phyloP scores from a whole-genome alignment of 2,113 vertebrate genomes.

The Collichthys lucidus region DNA sequence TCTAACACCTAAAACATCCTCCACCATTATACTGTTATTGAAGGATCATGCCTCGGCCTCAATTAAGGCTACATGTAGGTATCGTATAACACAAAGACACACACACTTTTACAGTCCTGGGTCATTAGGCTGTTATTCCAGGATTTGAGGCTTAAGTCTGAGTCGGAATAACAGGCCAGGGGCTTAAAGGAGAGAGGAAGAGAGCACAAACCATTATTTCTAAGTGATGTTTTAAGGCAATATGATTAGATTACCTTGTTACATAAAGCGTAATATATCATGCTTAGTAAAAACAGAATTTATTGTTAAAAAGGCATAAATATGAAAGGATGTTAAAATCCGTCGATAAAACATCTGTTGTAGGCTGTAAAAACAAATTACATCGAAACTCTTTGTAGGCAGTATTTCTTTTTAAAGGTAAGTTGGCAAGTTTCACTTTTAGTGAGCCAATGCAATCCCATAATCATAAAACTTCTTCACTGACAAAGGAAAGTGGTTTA shows the following conservation, averaged over 20 bases:
- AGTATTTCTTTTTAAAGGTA: constrained; percentile 1
- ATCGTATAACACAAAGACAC: constrained; percentile 55
- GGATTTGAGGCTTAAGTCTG: constrained; percentile 61
- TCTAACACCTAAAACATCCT: constrained; percentile 78
- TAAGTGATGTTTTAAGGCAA: constrained; percentile 46
- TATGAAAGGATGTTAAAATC: constrained; percentile 20
- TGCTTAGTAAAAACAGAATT: neutral
- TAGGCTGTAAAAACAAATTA: constrained; percentile 22
- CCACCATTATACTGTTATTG: constrained; percentile 72
- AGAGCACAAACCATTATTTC: constrained; percentile 46
- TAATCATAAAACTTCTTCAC: neutral
- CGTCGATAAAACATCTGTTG: constrained; percentile 32
- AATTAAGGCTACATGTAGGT: constrained; percentile 63
- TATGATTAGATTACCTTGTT: constrained; percentile 26
- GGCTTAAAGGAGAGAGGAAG: constrained; percentile 34
- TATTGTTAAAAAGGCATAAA: constrained; percentile 3
- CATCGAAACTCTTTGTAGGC: neutral
- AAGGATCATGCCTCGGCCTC: constrained; percentile 66
- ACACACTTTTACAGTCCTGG: constrained; percentile 33
- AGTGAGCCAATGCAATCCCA: neutral
- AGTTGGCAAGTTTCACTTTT: neutral
- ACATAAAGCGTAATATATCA: constrained; percentile 27
- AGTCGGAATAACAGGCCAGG: constrained; percentile 64
- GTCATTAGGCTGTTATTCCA: constrained; percentile 74
- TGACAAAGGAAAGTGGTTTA: neutral